Conservation (phyloP, 1,140 invertebrate genomes). For the Papilio aristodemus region DNA sequence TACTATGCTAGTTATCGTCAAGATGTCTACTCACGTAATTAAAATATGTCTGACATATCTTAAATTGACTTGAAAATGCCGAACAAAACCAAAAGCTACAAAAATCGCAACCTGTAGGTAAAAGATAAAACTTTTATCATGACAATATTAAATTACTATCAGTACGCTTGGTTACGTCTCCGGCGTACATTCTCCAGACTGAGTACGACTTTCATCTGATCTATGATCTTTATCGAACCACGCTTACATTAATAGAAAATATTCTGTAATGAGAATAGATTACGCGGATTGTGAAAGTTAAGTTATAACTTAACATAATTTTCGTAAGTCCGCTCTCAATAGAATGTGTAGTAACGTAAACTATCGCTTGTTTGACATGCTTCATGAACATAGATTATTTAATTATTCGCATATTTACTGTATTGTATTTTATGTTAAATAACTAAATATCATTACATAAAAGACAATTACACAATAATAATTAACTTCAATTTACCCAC, state of each 20-base stretch:
- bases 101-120: too few relatives aligned
- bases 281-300: constrained; percentile 1
- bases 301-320: background rate
- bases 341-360: too few relatives aligned
- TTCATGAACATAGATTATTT: background rate
- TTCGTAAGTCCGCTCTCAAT: background rate
- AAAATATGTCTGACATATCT: too few relatives aligned
- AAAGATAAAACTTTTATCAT: too few relatives aligned
- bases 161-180: background rate
- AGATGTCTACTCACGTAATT: too few relatives aligned
- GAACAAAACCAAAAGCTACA: too few relatives aligned
- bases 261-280: background rate
- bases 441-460: background rate
- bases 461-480: too few relatives aligned
- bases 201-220: background rate
- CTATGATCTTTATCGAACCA: background rate
- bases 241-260: background rate
- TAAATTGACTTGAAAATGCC: too few relatives aligned
- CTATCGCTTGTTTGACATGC: constrained; percentile 4
- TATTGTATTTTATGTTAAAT: too few relatives aligned
- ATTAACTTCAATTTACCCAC: too few relatives aligned
- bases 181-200: background rate
- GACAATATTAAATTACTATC: too few relatives aligned
- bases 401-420: background rate
- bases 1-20: too few relatives aligned